Conservation (phyloP, 1,140 invertebrate genomes). For the Kradibia gibbosae region DNA sequence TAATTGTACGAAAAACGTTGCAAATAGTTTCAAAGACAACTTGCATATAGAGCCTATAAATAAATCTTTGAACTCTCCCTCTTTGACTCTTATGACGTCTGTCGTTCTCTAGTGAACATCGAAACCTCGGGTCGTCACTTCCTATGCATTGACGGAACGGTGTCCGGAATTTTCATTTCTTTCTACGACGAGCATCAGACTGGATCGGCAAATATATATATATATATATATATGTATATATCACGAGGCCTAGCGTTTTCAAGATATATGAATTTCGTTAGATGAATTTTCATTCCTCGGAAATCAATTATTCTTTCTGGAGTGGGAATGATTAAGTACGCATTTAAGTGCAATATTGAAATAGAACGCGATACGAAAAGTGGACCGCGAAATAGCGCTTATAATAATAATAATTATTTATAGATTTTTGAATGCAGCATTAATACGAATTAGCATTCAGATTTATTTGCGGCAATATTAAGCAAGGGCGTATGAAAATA, state of each 20-base stretch:
- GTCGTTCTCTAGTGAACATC: slow-evolving; percentile 26
- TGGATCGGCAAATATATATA: too few relatives aligned
- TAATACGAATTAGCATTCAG: too few relatives aligned
- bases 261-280: not conserved
- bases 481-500: too few relatives aligned
- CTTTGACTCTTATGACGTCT: slow-evolving; percentile 43
- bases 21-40: not conserved
- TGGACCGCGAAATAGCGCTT: not conserved
- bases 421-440: too few relatives aligned
- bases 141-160: slow-evolving; percentile 44
- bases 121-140: slow-evolving; percentile 48
- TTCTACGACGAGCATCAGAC: not conserved
- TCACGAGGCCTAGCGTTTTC: not conserved
- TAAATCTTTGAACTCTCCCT: slow-evolving; percentile 34
- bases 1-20: too few relatives aligned
- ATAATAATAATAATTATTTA: not conserved
- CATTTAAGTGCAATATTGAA: not conserved
- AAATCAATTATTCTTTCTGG: not conserved
- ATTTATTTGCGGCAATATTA: too few relatives aligned
- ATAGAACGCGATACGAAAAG: not conserved
- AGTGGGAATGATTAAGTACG: not conserved
- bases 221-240: not conserved
- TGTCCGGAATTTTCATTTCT: slow-evolving; percentile 42
- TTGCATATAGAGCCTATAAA: slow-evolving; percentile 12
- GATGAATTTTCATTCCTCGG: not conserved